A percentile compares a stretch with the other conserved stretches of the same genome.
Evolutionary conservation across 2,888 invertebrate genomes (phyloP).

Genomic region (Eristalis tenax): DNA sequence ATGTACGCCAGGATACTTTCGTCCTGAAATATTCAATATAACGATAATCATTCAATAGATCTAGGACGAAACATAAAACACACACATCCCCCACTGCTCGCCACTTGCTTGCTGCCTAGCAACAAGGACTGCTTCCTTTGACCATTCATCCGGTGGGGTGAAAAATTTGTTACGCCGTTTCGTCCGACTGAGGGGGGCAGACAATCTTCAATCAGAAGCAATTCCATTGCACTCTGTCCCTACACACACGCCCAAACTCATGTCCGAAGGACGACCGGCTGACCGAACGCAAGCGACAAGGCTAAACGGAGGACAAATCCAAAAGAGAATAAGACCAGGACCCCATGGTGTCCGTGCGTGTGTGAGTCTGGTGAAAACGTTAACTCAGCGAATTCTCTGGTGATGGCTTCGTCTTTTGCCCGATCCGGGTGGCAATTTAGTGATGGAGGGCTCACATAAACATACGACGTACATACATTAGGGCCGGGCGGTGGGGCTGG

Average conservation of each 20-base stretch:
- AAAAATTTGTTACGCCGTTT: slow-evolving; percentile 46
- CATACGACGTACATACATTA: slow-evolving; percentile 63
- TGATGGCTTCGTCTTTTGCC: slow-evolving; percentile 65
- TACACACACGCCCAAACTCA: neutral
- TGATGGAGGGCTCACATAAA: slow-evolving; percentile 70
- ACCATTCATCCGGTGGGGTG: slow-evolving; percentile 2
- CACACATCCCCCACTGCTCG: slow-evolving; percentile 10
- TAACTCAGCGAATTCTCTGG: slow-evolving; percentile 67
- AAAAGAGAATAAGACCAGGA: slow-evolving; percentile 27
- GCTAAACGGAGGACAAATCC: slow-evolving; percentile 62
- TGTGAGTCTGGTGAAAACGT: slow-evolving; percentile 60
- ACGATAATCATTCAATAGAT: slow-evolving; percentile 70
- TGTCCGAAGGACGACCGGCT: slow-evolving; percentile 26
- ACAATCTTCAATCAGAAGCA: slow-evolving; percentile 61
- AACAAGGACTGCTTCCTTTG: slow-evolving; percentile 21
- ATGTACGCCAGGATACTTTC: slow-evolving; percentile 40
- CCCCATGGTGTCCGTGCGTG: slow-evolving; percentile 12
- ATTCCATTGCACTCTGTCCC: slow-evolving; percentile 21
- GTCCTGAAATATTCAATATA: slow-evolving; percentile 64
- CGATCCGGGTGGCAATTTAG: slow-evolving; percentile 64
- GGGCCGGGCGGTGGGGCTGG: neutral
- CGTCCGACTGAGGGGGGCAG: slow-evolving; percentile 6
- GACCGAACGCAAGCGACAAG: slow-evolving; percentile 55
- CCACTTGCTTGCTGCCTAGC: neutral
- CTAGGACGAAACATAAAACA: slow-evolving; percentile 53